Base-by-base conservation (phyloP, 2,797 vertebrate species). In the Siniperca undulata region DNA sequence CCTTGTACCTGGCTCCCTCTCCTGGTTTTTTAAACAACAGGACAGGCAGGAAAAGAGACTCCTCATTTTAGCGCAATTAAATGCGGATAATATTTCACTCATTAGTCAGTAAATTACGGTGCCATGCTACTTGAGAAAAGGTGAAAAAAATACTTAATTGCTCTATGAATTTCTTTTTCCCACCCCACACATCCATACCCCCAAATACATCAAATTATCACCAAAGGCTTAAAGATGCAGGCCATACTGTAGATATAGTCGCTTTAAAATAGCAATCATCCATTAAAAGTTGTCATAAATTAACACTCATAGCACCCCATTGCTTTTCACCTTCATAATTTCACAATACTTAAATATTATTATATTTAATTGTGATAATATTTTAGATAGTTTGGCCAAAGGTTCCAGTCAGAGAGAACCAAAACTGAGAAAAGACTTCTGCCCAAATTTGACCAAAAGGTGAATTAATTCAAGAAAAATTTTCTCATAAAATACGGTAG, bases 1-100 rank as follows among this genome's bases (percentile, higher is more conserved):
- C 91, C 77, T 89, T 91, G 94, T 78, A 88, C 92, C 86, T 95
- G 95, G 94, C 96, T 94, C 96, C 95, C 95, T 94, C 95, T 96
- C 89, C 93, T 95, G 96, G 94, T 69, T 86, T 88, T 70, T 55
- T 11, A 80, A 82, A 81, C 84, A 80, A 30, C 66, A 78, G 56
- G n/a, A 50, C 40, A 59, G 13, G 27, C 70, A 64, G 24, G 24
- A 12, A 48, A 34, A 52, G 27, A 74, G n/a, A 36, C 56, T 42
- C 46, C 22, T 59, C 20, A 53, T 27, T 70, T 48, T 46, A 30
- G 58, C 46, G 36, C 34, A 7, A 8, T 70, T 70, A 67, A 78
- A 81, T 27, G 6, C 20, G 17, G 14, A 66, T 40, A 70, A 61
- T 44, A 19, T 70, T 58, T 70, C 20, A 44, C 3, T 17, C 2